Evolutionary conservation across 2,113 vertebrate species (phyloP), one percentile per base, ranked within the genome.

Genomic region (Calypte anna): DNA sequence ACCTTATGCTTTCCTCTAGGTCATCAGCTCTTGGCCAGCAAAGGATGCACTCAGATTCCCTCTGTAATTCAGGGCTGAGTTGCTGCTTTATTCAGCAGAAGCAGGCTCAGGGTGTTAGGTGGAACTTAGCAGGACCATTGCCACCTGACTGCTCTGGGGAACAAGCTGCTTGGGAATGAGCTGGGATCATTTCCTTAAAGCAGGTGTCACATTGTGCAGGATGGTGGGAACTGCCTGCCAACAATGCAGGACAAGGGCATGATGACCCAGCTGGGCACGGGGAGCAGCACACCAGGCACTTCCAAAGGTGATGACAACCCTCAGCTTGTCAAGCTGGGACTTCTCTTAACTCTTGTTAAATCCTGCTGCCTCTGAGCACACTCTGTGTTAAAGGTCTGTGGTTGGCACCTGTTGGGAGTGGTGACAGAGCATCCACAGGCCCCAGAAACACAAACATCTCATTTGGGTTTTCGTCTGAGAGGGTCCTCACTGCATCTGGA

Each of bases 141-240:
- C 30, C 25, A 18, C 43, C 21, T n/a, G 15, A 51, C 21, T 46
- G 40, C 13, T 19, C 4, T 2, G 23, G 27, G 44, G 61, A 74
- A 18, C 30, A 15, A 66, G 25, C 3, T 15, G 3, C 38, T 12
- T 27, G 17, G 40, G 36, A 72, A 53, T 0, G 5, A 81, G 54
- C 43, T 58, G 53, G 22, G 22, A 40, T n/a, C 1, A 1, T 40
- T 50, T 27, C 68, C 51, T 68, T 63, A 21, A 33, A 11, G 12
- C 50, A 23, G 78, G 31, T 5, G 27, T 7, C 2, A 1, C 11
- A 4, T 3, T 0, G 3, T 25, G 21, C 11, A 51, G 87, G 21
- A 23, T 12, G 9, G 17, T 33, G 53, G 21, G 51, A 38, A 3
- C 7, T 15, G 27, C 11, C 18, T 84, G 62, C 59, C 64, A 28